These are phyloP conservation scores for Polia nebulosa DNA, from an alignment of 2,888 invertebrate species.

Conservation along the genomic window DNA sequence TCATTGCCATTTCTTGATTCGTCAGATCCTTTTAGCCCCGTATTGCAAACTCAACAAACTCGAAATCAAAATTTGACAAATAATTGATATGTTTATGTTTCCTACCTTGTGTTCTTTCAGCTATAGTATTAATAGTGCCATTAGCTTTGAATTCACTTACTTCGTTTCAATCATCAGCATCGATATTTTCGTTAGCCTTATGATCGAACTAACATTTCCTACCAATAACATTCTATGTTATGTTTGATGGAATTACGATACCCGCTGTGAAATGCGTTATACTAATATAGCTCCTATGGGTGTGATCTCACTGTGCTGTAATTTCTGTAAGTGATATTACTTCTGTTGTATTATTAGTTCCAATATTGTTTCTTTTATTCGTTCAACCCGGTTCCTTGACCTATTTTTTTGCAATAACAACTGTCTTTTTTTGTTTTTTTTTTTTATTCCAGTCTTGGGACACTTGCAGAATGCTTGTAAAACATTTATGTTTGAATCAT, in stretches of 20 bases:
- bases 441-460: slow-evolving; percentile 6
- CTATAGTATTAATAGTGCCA: slow-evolving; percentile 59
- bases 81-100: slow-evolving; percentile 54
- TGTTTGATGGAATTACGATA: slow-evolving; percentile 79
- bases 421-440: slow-evolving; percentile 8
- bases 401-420: slow-evolving; percentile 46
- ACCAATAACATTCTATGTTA: slow-evolving; percentile 76
- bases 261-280: slow-evolving; percentile 80
- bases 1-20: slow-evolving; percentile 45
- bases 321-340: slow-evolving; percentile 68
- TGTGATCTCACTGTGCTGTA: slow-evolving; percentile 77
- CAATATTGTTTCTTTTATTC: slow-evolving; percentile 51
- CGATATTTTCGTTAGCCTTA: slow-evolving; percentile 70
- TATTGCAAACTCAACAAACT: slow-evolving; percentile 20
- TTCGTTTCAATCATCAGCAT: slow-evolving; percentile 65
- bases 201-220: slow-evolving; percentile 73
- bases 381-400: slow-evolving; percentile 42
- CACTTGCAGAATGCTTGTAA: slow-evolving; percentile 2
- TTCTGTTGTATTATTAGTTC: slow-evolving; percentile 60
- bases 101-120: slow-evolving; percentile 55
- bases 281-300: slow-evolving; percentile 79
- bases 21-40: slow-evolving; percentile 4
- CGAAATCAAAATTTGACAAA: slow-evolving; percentile 50
- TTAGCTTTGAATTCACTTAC: slow-evolving; percentile 53
- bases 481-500: slow-evolving; percentile 16